Evolutionary conservation across 1,140 invertebrate species (phyloP).

Genomic region (Ceratina japonica): DNA sequence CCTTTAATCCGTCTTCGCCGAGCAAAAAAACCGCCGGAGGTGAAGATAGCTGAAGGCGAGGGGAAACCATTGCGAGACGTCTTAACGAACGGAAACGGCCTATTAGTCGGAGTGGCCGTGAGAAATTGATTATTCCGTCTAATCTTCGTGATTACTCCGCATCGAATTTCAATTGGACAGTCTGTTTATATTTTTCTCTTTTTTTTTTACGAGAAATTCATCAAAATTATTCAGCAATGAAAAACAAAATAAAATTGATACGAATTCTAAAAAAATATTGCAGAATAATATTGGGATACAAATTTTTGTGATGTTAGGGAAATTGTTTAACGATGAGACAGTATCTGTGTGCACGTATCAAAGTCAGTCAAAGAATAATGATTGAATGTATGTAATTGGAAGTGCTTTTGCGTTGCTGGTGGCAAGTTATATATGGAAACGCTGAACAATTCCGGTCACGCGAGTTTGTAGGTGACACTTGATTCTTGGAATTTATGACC

Average conservation of each 20-base stretch:
- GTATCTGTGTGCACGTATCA: no score
- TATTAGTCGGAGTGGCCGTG: slow-evolving; percentile 68
- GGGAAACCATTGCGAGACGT: neutral
- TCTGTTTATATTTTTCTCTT: no score
- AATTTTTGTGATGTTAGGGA: no score
- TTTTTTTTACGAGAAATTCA: no score
- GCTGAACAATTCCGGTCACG: slow-evolving; percentile 31
- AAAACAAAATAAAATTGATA: no score
- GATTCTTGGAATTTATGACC: slow-evolving; percentile 32
- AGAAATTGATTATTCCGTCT: slow-evolving; percentile 62
- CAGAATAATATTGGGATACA: no score
- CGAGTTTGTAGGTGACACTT: slow-evolving; percentile 13
- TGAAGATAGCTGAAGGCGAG: neutral
- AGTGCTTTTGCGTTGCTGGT: neutral
- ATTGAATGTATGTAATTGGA: neutral
- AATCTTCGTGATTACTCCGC: slow-evolving; percentile 45
- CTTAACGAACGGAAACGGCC: slow-evolving; percentile 60
- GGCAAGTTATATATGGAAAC: neutral
- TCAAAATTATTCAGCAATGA: no score
- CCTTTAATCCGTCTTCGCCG: slow-evolving; percentile 54
- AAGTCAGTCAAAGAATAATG: no score
- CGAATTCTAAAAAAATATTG: no score
- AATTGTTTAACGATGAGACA: no score
- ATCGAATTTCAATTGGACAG: neutral
- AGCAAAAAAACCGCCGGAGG: neutral